Evolutionary conservation across 2,888 invertebrate genomes (phyloP), one percentile per base, ranked within the genome.

Genomic region (Corbicula japonica): DNA sequence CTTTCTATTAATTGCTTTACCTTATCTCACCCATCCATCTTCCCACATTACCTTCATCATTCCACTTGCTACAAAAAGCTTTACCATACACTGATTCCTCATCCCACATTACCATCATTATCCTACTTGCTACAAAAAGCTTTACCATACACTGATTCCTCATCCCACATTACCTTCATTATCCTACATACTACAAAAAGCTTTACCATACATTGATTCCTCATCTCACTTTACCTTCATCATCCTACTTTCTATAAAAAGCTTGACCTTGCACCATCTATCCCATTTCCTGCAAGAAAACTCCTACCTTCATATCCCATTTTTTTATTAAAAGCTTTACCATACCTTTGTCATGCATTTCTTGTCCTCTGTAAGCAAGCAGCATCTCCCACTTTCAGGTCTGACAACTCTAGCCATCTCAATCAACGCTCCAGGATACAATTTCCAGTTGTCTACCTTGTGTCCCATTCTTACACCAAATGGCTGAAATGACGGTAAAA

Each of bases 381-480:
- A 94, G 8, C 94, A 94, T 63, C 95, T 91, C 3, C 95, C 95
- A n/a, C 92, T 92, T 18, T 89, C 89, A n/a, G 90, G 89, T 71
- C 90, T 91, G 26, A 93, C 88, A 1, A 94, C 94, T 83, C 95
- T 91, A 0, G 94, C 95, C 89, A 95, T 92, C 89, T 95, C 95
- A 46, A 89, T 75, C 63, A 95, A 86, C 38, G 94, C 91, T 41
- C 90, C 79, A 46, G 94, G 94, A 84, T 95, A 95, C 50, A 95
- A 90, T 6, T 91, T 87, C 77, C 94, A 90, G 87, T 95, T 95
- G 84, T 94, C 93, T 3, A 85, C 84, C 86, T 93, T 94, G 10
- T 93, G 93, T 5, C 95, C 95, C 71, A 94, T 94, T 80, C 95
- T 93, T 87, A 94, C 94, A 12, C 95, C 95, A 91, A 95, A 95